Evolutionary conservation across 1,140 invertebrate species (phyloP).

Genomic region (Lanistes nyassanus): DNA sequence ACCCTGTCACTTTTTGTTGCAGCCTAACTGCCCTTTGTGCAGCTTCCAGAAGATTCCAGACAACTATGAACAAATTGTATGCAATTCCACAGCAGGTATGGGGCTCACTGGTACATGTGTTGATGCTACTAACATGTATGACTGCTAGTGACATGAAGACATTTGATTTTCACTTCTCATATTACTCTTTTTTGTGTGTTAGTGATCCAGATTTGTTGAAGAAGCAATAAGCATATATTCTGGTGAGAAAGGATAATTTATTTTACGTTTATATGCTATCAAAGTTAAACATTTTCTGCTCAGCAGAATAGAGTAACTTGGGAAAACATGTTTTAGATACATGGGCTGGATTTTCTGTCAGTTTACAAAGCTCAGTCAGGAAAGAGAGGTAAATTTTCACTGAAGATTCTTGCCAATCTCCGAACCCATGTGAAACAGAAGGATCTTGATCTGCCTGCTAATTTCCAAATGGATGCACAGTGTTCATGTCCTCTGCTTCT

Average conservation of each 20-base stretch:
- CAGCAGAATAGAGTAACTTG: not conserved
- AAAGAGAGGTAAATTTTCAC: constrained; percentile 23
- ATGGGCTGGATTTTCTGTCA: constrained; percentile 23
- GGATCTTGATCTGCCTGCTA: constrained; percentile 31
- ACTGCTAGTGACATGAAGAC: not conserved
- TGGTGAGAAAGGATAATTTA: not conserved
- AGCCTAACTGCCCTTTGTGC: constrained; percentile 12
- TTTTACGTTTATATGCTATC: not conserved
- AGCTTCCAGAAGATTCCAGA: constrained; percentile 8
- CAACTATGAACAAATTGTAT: constrained; percentile 23
- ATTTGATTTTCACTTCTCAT: not conserved
- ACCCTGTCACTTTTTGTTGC: no score
- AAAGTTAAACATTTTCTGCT: not conserved
- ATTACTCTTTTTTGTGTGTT: not conserved
- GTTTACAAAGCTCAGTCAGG: constrained; percentile 39
- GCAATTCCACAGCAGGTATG: constrained; percentile 30
- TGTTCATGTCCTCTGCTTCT: constrained; percentile 37
- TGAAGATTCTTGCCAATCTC: constrained; percentile 43
- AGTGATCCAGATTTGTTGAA: not conserved
- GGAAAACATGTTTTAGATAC: not conserved
- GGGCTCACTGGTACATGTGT: not conserved
- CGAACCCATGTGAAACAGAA: constrained; percentile 29
- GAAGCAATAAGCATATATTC: not conserved
- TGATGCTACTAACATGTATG: not conserved
- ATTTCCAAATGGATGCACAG: constrained; percentile 18